Evolutionary conservation across 1,140 invertebrate species (phyloP), one percentile per base, ranked within the genome.

Genomic region (Drosophila willistoni): DNA sequence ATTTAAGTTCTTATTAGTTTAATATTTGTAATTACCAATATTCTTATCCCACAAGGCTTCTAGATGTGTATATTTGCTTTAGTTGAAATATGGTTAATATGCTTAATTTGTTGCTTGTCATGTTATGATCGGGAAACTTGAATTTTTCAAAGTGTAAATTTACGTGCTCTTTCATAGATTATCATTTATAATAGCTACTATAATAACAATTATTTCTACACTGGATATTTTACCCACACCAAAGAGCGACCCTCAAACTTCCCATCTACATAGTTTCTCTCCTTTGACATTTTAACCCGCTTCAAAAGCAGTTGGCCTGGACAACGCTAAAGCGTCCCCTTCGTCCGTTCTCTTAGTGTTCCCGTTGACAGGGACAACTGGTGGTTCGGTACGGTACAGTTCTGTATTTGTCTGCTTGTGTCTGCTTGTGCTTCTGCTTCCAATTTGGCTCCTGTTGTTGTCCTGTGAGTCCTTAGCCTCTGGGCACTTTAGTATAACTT

Each of bases 401-500:
- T 17, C 14, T 51, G 44, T 51, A 10, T 51, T 22, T 72, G 64
- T 25, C 59, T 63, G 42, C 57, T 60, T 44, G 10, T 72, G 64
- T 25, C 59, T 63, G 42, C 57, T 60, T 51, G 42, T 41, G 13
- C 44, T 51, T 51, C 44, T 51, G 44, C 44, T 51, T 51, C 44
- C 44, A 51, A 51, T 51, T 51, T 51, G 44, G 44, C 44, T 51
- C 44, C 44, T 51, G 44, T 51, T 51, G 44, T 51, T 51, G 44
- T 51, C 60, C 29, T 17, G 59, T 42, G 64, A 57, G 56, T 63
- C 41, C 62, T 71, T 73, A 47, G 77, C 77, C 81, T 78, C 22
- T 12, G 62, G 71, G 67, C 72, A 68, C 70, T 77, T 67, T 59
- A 68, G 77, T 73, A 79, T 71, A 77, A 80, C 77, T 84, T 84